phyloP scores from a whole-genome alignment of 2,113 vertebrate species.

The Catagonus wagneri region DNA sequence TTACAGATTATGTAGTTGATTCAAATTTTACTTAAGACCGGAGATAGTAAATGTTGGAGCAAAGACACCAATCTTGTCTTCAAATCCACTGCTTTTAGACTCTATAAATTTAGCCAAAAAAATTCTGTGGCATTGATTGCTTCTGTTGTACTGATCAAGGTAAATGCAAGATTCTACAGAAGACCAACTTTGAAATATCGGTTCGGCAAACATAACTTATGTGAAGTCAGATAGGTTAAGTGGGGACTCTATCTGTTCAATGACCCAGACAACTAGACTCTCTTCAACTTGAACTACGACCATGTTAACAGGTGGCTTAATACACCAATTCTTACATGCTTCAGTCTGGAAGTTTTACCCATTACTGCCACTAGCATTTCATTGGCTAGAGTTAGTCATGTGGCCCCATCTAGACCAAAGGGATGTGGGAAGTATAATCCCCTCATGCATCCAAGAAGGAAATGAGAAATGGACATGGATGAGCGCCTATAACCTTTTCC shows the following conservation, averaged over 20 bases:
- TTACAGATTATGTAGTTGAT: not conserved
- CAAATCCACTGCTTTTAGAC: not conserved
- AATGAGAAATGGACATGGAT: not conserved
- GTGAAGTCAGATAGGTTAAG: not conserved
- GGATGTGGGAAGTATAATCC: not conserved
- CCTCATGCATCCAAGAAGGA: not conserved
- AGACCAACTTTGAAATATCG: not conserved
- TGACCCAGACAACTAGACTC: not conserved
- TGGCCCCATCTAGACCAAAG: not conserved
- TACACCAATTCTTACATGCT: not conserved
- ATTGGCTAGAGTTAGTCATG: not conserved
- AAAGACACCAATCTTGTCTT: not conserved
- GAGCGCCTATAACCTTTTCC: not conserved
- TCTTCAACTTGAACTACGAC: not conserved
- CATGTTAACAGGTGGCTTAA: not conserved
- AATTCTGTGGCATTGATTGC: not conserved
- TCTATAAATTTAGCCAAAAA: not conserved
- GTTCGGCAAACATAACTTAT: not conserved
- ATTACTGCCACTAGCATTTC: not conserved
- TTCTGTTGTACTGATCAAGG: not conserved
- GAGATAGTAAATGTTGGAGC: not conserved
- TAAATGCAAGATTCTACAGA: not conserved
- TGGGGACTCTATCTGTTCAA: not conserved
- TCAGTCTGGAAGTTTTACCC: not conserved
- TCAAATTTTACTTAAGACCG: constrained; percentile 7